Base-by-base conservation (phyloP, 1,140 invertebrate species). In the Ericerus pela region DNA sequence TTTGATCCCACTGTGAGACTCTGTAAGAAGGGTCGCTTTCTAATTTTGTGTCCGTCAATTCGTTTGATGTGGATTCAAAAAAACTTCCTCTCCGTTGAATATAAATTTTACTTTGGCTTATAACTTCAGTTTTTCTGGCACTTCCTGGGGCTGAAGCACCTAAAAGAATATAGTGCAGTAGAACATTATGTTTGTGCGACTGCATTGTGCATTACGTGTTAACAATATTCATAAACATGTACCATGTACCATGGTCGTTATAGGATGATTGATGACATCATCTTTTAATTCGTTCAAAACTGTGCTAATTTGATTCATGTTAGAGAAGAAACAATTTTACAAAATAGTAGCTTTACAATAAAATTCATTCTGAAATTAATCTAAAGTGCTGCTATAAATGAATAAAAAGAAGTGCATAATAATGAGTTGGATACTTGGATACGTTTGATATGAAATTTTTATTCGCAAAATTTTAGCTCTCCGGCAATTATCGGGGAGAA, bases 271-370 rank as follows among this genome's bases (percentile, higher is more conserved):
- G 2, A 47, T 24, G 26, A 47, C 4, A 47, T 47, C 41, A 24
- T 47, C 41, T 47, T 47, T 47, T 20, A 47, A 24, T 47, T 47
- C 41, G 20, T 47, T 47, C 4, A 47, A 14, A 47, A 47, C 41
- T 47, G 10, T 24, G 20, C 26, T 47, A 14, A 47, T 47, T 3
- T 18, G 18, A 24, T 47, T 47, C 41, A 24, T 47, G 5, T 33
- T 33, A n/a, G 8, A 33, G n/a, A n/a, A 10, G 30, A 33, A 33
- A 33, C n/a, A n/a, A n/a, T n/a, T n/a, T n/a, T n/a, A n/a, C n/a
- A n/a, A n/a, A n/a, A n/a, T n/a, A n/a, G n/a, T n/a, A n/a, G n/a
- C n/a, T n/a, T n/a, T n/a, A n/a, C n/a, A n/a, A n/a, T n/a, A n/a
- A n/a, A n/a, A n/a, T n/a, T n/a, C n/a, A n/a, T n/a, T n/a, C n/a